Evolutionary conservation across 2,888 invertebrate genomes (phyloP).

Genomic region (Fragum fragum): DNA sequence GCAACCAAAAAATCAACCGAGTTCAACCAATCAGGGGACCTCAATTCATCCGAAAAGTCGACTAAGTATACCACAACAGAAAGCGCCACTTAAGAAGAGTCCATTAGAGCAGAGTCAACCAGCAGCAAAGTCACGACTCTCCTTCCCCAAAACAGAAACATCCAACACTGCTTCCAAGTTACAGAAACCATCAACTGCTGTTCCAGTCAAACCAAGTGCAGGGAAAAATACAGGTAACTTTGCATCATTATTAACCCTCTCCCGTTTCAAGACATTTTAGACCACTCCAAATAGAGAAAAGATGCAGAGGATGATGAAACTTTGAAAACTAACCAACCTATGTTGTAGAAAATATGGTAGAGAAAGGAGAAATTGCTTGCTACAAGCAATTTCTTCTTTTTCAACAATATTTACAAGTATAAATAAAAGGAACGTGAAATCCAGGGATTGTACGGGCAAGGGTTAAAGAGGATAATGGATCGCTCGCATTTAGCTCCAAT

Average conservation of each 20-base stretch:
- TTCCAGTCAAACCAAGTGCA: slow-evolving; percentile 3
- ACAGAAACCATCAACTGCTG: background rate
- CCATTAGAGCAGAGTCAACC: background rate
- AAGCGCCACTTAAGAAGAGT: background rate
- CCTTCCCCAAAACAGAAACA: background rate
- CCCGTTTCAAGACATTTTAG: too few species aligned
- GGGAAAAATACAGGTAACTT: background rate
- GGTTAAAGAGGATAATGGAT: background rate
- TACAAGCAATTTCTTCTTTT: slow-evolving; percentile 6
- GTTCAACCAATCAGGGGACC: too few species aligned
- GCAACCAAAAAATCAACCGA: too few species aligned
- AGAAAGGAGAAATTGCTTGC: background rate
- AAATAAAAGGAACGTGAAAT: background rate
- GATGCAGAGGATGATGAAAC: too few species aligned
- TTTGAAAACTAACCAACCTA: too few species aligned
- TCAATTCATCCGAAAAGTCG: too few species aligned
- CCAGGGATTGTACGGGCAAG: background rate
- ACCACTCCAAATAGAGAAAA: too few species aligned
- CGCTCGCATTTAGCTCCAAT: too few species aligned
- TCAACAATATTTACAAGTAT: background rate
- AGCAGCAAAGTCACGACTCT: background rate
- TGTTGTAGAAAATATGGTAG: slow-evolving; percentile 7
- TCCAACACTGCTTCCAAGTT: background rate
- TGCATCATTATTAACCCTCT: too few species aligned
- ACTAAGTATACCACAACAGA: background rate